phyloP scores from a whole-genome alignment of 2,888 invertebrate species.

The Orgyia antiqua region DNA sequence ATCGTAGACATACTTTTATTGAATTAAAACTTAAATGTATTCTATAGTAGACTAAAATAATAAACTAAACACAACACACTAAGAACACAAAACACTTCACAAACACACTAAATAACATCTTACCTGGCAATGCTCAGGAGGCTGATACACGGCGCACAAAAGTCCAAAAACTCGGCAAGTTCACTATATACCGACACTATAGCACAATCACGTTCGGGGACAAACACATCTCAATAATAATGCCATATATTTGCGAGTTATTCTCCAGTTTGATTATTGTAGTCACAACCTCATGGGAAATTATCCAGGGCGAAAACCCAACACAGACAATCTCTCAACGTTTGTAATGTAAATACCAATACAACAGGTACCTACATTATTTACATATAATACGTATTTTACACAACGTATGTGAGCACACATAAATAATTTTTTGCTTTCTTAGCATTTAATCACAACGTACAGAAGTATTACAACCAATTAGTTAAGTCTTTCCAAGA shows the following conservation, averaged over 20 bases:
- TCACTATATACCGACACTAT: constrained; percentile 32
- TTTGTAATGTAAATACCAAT: constrained; percentile 43
- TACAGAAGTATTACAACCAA: constrained; percentile 62
- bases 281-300: constrained; percentile 72
- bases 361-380: constrained; percentile 38
- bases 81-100: too few species aligned
- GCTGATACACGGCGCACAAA: constrained; percentile 26
- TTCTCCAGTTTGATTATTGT: constrained; percentile 54
- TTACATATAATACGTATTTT: constrained; percentile 42
- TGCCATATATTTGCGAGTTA: constrained; percentile 39
- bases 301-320: constrained; percentile 46
- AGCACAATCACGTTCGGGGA: constrained; percentile 36
- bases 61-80: too few species aligned
- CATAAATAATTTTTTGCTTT: constrained; percentile 48
- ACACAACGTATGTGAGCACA: constrained; percentile 38
- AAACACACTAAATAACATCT: too few species aligned
- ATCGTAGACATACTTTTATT: too few species aligned
- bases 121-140: constrained; percentile 25
- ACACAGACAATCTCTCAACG: constrained; percentile 48
- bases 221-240: constrained; percentile 52
- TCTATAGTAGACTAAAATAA: too few species aligned
- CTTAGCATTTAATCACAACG: constrained; percentile 64
- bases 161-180: constrained; percentile 31
- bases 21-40: too few species aligned
- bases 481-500: constrained; percentile 47